These are phyloP conservation scores for Cottus gobio DNA, from an alignment of 2,113 vertebrate genomes.

Conservation along the genomic window DNA sequence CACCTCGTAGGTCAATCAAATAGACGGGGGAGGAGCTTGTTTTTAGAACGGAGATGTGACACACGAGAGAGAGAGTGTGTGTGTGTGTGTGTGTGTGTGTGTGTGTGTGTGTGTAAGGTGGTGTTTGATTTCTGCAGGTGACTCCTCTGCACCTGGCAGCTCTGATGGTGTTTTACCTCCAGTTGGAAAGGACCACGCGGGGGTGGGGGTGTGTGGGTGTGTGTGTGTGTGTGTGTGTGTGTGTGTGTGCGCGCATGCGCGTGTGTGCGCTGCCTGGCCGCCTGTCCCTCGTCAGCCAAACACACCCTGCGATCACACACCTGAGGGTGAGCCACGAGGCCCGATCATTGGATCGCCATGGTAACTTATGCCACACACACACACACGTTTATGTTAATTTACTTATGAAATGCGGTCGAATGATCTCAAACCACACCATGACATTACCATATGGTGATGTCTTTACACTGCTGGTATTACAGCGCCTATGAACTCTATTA, in stretches of 20 bases:
- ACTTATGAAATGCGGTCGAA: too few species aligned
- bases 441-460: too few species aligned
- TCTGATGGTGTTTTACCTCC: conserved; percentile 3
- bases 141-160: background rate
- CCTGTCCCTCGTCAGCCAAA: background rate
- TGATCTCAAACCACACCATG: background rate
- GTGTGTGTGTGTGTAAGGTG: too few species aligned
- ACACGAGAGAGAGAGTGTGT: background rate
- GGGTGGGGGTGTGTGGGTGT: background rate
- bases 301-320: conserved; percentile 13
- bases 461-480: too few species aligned
- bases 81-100: too few species aligned
- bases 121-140: background rate
- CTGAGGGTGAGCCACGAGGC: background rate
- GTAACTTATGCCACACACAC: background rate
- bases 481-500: too few species aligned
- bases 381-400: too few species aligned
- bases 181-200: conserved; percentile 14
- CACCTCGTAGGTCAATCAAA: conserved; percentile 6
- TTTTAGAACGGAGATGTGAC: background rate
- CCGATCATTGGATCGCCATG: background rate
- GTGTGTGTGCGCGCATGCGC: background rate
- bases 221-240: background rate
- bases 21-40: background rate
- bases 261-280: conserved; percentile 7